phyloP scores from a whole-genome alignment of 2,113 vertebrate genomes.

The Chionomys nivalis region DNA sequence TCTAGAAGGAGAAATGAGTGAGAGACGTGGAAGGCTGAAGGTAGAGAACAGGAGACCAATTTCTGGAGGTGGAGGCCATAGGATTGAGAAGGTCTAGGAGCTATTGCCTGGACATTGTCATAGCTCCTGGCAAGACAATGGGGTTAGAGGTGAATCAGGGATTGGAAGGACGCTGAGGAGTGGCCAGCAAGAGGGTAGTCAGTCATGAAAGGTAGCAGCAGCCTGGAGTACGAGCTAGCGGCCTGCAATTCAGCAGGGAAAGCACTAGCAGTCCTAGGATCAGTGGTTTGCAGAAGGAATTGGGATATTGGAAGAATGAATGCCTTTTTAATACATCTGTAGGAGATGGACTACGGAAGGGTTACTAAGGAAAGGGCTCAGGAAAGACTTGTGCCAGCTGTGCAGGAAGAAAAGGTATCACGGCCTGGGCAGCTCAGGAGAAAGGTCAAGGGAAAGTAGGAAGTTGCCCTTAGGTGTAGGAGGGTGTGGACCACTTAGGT shows the following conservation, averaged over 20 bases:
- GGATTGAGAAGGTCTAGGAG: slow-evolving; percentile 15
- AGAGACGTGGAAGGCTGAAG: background rate
- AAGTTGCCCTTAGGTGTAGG: background rate
- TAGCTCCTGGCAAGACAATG: background rate
- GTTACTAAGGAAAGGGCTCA: background rate
- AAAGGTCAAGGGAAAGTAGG: background rate
- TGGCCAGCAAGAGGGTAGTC: background rate
- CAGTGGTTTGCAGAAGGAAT: background rate
- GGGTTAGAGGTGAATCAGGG: background rate
- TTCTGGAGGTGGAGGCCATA: background rate
- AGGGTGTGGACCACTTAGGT: background rate
- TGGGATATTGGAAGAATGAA: background rate
- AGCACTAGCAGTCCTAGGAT: background rate
- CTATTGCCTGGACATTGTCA: background rate
- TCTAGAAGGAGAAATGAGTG: background rate
- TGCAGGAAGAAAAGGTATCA: background rate
- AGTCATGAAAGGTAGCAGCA: background rate
- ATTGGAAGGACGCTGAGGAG: background rate
- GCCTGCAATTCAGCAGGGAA: background rate
- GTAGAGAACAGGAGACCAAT: background rate
- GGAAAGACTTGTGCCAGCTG: background rate
- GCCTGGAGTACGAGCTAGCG: background rate
- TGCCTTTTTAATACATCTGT: background rate
- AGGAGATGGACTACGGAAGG: background rate
- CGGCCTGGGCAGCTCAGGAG: background rate